Conservation (phyloP, 2,113 vertebrate genomes). For the Nyctibius bracteatus region DNA sequence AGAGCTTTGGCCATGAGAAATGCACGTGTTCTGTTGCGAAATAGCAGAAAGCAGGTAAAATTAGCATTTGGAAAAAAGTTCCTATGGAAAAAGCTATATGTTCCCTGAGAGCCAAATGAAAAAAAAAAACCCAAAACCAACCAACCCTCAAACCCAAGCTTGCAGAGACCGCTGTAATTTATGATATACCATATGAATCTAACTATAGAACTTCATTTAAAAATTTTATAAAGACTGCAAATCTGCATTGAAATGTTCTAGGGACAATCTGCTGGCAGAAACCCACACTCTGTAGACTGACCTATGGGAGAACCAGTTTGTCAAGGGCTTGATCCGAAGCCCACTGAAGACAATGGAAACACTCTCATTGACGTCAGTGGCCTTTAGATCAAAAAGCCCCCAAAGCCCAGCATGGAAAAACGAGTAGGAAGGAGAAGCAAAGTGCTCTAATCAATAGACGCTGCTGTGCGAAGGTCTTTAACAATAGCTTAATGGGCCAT, state of each 20-base stretch:
- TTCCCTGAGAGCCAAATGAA: slow-evolving; percentile 4
- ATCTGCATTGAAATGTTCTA: slow-evolving; percentile 39
- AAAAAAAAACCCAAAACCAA: neutral
- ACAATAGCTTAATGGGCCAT: slow-evolving; percentile 25
- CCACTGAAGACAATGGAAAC: slow-evolving; percentile 46
- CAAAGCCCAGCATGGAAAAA: slow-evolving; percentile 42
- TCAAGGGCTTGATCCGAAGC: slow-evolving; percentile 38
- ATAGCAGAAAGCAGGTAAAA: slow-evolving; percentile 46
- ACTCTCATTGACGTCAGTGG: slow-evolving; percentile 44
- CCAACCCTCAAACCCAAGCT: neutral
- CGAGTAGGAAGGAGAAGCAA: slow-evolving; percentile 26
- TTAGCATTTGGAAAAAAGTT: slow-evolving; percentile 32
- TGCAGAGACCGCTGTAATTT: slow-evolving; percentile 47
- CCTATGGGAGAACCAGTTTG: slow-evolving; percentile 38
- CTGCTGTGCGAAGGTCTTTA: slow-evolving; percentile 19
- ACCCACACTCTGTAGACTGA: slow-evolving; percentile 8
- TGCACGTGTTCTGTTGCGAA: neutral
- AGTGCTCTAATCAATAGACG: slow-evolving; percentile 34
- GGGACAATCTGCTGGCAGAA: slow-evolving; percentile 58
- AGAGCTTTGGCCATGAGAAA: slow-evolving; percentile 12
- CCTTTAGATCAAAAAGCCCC: slow-evolving; percentile 58
- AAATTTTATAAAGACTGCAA: slow-evolving; percentile 62
- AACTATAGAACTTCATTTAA: slow-evolving; percentile 66
- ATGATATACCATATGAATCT: slow-evolving; percentile 59
- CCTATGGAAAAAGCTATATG: slow-evolving; percentile 1